Percentiles rank a stretch among this genome's conserved stretches.
Evolutionary conservation across 2,797 vertebrate genomes (phyloP).

Genomic region (Valencia hispanica): DNA sequence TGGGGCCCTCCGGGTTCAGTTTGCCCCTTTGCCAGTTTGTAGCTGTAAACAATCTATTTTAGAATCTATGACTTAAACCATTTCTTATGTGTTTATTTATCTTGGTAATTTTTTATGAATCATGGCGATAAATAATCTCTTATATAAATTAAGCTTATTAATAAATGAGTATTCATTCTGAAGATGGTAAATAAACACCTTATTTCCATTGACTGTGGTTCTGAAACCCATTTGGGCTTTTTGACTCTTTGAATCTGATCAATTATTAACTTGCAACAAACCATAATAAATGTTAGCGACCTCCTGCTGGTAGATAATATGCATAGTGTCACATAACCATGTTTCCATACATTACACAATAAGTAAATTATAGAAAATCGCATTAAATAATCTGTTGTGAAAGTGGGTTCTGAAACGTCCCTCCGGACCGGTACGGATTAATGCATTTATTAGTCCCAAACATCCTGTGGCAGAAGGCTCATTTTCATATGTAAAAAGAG

Average conservation of each 20-base stretch:
- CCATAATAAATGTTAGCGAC: neutral
- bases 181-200: neutral
- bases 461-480: neutral
- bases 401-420: neutral
- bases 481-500: neutral
- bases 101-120: neutral
- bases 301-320: neutral
- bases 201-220: neutral
- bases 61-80: neutral
- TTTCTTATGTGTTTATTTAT: neutral
- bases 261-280: neutral
- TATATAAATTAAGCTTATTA: neutral
- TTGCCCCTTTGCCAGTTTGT: neutral
- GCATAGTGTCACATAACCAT: neutral
- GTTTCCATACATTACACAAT: neutral
- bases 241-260: neutral
- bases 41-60: neutral
- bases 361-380: neutral
- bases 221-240: neutral
- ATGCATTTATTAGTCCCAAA: neutral
- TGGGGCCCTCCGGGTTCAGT: neutral
- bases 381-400: neutral
- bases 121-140: neutral
- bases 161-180: neutral
- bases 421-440: neutral